Base-by-base conservation (phyloP, 2,113 vertebrate species). In the Pollachius pollachius region DNA sequence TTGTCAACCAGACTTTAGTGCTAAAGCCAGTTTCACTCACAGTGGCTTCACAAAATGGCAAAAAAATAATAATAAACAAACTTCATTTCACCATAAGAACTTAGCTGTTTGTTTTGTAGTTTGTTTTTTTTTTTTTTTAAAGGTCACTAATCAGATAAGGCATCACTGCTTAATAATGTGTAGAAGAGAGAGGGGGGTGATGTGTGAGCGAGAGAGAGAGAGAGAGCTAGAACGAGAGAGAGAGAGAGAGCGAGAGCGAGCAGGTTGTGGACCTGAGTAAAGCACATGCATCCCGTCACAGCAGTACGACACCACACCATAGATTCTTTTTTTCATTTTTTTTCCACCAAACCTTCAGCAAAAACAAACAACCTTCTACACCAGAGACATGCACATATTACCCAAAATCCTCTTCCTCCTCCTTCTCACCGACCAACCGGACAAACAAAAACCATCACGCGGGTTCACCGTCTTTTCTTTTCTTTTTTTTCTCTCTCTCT, bases 91-190 rank as follows among this genome's bases (percentile, higher is more conserved):
- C 81, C 77, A 88, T 91, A 81, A 62, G 15, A 57, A n/a, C 54
- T 87, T 88, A 83, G 73, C 69, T 82, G 71, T 69, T 73, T 63
- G 41, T 63, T 8, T 17, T 87, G 41, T 89, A 83, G 73, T 72
- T 82, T 23, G 71, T 23, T 23, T 23, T 23, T 23, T 23, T 23
- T 69, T 70, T 63, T 54, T 63, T 6, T 18, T 64, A 84, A 88
- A 89, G 78, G 84, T 90, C 87, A 90, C 87, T 88, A 84, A 80
- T 84, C 85, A 92, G 94, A 93, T 97, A 96, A 98, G 96, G 97
- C 96, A 95, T 96, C 93, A 90, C 94, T 96, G 95, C 94, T 95
- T 94, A 94, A 94, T 85, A 93, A 93, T 92, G 87, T 79, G 73
- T 84, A 68, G 76, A 73, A 77, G 79, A 69, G 79, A 69, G 63